Conservation (phyloP, 2,113 vertebrate genomes). For the Sinocyclocheilus grahami region DNA sequence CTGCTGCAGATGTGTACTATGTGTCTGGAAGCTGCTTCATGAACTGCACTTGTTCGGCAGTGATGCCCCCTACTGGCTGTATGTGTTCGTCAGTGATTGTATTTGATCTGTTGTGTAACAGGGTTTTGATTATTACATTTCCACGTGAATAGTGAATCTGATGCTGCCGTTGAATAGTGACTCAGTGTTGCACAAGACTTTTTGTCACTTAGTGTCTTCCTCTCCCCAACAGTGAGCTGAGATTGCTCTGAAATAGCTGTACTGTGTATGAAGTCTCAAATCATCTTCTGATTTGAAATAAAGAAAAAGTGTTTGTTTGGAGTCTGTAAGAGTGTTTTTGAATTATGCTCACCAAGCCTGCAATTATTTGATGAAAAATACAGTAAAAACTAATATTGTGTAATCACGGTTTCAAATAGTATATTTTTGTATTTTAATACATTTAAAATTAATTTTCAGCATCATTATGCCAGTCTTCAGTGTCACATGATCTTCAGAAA, state of each 20-base stretch:
- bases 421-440: not conserved
- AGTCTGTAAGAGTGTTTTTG: too few relatives aligned
- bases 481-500: not conserved
- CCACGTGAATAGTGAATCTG: not conserved
- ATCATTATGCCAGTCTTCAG: too few relatives aligned
- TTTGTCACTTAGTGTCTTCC: not conserved
- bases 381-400: not conserved
- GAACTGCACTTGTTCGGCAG: not conserved
- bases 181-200: not conserved
- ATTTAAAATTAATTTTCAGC: not conserved
- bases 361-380: not conserved
- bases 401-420: not conserved
- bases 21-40: not conserved
- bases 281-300: not conserved
- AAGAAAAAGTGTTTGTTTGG: not conserved
- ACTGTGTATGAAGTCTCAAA: not conserved
- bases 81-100: not conserved
- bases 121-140: too few relatives aligned
- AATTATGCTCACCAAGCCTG: not conserved
- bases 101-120: not conserved
- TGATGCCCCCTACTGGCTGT: slow-evolving; percentile 31
- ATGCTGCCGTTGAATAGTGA: not conserved
- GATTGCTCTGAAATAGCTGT: not conserved
- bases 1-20: too few relatives aligned
- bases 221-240: not conserved